Base-by-base conservation (phyloP, 2,113 vertebrate species). In the Capra hircus region DNA sequence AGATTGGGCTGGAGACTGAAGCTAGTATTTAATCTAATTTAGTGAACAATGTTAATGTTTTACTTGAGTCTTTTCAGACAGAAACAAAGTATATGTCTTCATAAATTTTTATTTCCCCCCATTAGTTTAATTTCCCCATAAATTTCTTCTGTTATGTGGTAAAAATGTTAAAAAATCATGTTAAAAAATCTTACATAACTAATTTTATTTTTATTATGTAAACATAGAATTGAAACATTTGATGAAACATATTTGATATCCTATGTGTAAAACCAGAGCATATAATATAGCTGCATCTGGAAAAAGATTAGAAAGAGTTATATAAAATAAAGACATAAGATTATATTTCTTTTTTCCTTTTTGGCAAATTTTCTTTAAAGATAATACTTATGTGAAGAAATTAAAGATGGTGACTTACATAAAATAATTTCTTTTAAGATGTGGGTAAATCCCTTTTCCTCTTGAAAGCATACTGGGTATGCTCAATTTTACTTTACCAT, bases 121-220 rank as follows among this genome's bases (percentile, higher is more conserved):
- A 7, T 82, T 94, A 86, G 50, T 83, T 88, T 88, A 4, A 52
- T 95, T 91, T 91, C 71, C 33, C 59, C 88, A 0, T 90, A 91
- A 88, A 91, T 81, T 28, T 2, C 28, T 96, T 60, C 19, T 85
- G 48, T 67, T 36, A 80, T 13, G 19, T 53, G 64, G 19, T 57
- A 45, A 90, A 85, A 93, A 91, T 92, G n/a, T 82, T 52, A 50
- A 50, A 17, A 64, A 64, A 17, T 95, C 43, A 74, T 78, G 17
- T 67, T 91, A 91, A 86, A 85, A 96, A 94, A 91, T 95, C 8
- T 16, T 91, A 23, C 2, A 57, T 45, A 91, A 60, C 21, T 82
- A 67, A 80, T 60, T 80, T 95, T 21, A 87, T 62, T 93, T 97
- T 78, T 96, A 97, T 78, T 86, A 90, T 88, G 43, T 53, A 83